These are phyloP conservation scores for Sprattus sprattus DNA, from an alignment of 2,113 vertebrate species.

Conservation along the genomic window DNA sequence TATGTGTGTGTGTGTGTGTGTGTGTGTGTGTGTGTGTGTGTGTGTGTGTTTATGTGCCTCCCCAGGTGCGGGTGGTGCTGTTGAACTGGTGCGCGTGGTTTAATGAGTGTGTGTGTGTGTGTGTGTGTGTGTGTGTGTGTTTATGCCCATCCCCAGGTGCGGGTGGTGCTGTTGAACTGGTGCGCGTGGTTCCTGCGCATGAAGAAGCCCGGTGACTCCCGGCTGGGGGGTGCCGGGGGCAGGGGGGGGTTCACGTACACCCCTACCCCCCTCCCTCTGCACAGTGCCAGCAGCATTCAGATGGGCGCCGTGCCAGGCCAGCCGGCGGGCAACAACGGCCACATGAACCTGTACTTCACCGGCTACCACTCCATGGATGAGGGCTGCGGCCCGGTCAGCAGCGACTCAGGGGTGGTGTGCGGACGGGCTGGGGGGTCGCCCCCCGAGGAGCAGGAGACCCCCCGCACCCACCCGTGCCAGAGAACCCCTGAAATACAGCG, in stretches of 20 bases:
- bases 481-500: not conserved
- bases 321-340: slow-evolving; percentile 69
- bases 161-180: slow-evolving; percentile 66
- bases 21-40: too few relatives aligned
- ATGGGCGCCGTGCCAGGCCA: slow-evolving; percentile 72
- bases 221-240: slow-evolving; percentile 55
- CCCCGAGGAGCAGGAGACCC: slow-evolving; percentile 71
- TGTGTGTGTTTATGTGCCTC: too few relatives aligned
- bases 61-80: too few relatives aligned
- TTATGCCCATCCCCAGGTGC: slow-evolving; percentile 56
- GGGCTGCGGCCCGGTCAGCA: slow-evolving; percentile 54
- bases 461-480: slow-evolving; percentile 73
- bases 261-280: slow-evolving; percentile 64
- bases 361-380: slow-evolving; percentile 72
- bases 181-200: slow-evolving; percentile 81
- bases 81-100: too few relatives aligned
- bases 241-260: slow-evolving; percentile 70
- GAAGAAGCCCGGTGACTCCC: slow-evolving; percentile 82
- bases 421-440: slow-evolving; percentile 38
- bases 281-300: slow-evolving; percentile 73
- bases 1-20: too few relatives aligned
- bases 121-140: too few relatives aligned
- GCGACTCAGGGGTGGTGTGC: slow-evolving; percentile 66
- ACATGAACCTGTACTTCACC: slow-evolving; percentile 74
- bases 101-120: too few relatives aligned